Base-by-base conservation (phyloP, 1,140 invertebrate species). In the Camponotus floridanus region DNA sequence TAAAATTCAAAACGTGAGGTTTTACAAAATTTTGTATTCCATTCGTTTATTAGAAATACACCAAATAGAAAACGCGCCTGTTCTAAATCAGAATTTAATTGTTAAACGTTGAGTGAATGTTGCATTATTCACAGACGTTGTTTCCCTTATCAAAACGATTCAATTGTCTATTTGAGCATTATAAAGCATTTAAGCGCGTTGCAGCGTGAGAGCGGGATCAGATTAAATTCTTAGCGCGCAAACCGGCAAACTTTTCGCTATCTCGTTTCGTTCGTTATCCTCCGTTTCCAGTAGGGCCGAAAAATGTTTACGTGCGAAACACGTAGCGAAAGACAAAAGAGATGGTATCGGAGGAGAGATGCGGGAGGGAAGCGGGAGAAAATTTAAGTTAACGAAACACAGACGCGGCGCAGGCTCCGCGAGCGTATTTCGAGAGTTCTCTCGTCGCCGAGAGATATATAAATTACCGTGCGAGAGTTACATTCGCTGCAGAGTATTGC, bases 381-480 rank as follows among this genome's bases (percentile, higher is more conserved):
- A 78, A 67, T 76, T 76, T 78, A 78, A 65, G 59, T 36, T 76
- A 85, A 78, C 59, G 81, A 78, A 78, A 48, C 21, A 57, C 73
- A 26, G 36, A 62, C 55, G 57, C 51, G 36, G 45, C 55, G 57
- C 51, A 48, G 11, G 45, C 42, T 13, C 11, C 42, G 26, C 79
- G 15, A 36, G 68, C 71, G 31, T 48, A 39, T 85, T 76, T 76
- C 42, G 18, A 85, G 61, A 64, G 42, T 59, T 62, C 74, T 61
- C 71, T 31, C 59, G 48, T 76, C 74, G 3, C n/a, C 6, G 21
- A 8, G 48, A 62, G 73, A 88, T 88, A 89, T 90, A 91, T 92
- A 92, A 94, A 92, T 93, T 91, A 93, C 76, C 55, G 76, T 59
- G 76, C 73, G 83, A 91, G 83, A 91, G 88, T 90, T 88, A 90